Evolutionary conservation across 2,113 vertebrate genomes (phyloP).

Genomic region (Phaethornis superciliosus): DNA sequence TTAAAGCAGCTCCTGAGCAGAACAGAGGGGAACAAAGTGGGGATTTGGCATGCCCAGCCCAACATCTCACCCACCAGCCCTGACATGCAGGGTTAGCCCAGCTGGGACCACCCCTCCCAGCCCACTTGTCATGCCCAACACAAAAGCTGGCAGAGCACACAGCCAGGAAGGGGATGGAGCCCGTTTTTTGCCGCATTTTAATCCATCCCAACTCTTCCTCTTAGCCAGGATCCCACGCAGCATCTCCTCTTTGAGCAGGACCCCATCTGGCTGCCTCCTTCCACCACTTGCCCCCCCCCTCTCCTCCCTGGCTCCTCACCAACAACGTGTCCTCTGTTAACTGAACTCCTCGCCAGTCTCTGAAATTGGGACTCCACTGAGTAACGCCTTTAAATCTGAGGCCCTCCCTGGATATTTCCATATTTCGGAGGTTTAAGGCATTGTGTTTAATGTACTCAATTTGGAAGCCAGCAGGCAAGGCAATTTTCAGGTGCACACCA

Average conservation of each 20-base stretch:
- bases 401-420: conserved; percentile 16
- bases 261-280: neutral
- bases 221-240: neutral
- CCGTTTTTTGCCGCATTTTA: neutral
- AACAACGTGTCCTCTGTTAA: neutral
- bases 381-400: neutral
- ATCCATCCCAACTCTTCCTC: neutral
- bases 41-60: neutral
- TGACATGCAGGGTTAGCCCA: neutral
- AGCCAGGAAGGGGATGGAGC: neutral
- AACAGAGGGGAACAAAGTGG: accelerated
- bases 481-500: conserved; percentile 27
- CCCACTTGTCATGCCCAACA: neutral
- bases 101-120: neutral
- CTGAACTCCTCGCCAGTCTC: neutral
- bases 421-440: conserved; percentile 28
- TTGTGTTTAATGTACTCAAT: conserved; percentile 40
- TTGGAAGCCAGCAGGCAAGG: conserved; percentile 42
- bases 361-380: neutral
- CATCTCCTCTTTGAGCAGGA: neutral
- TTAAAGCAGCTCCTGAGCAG: accelerated
- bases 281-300: neutral
- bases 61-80: neutral
- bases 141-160: accelerated
- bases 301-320: neutral